phyloP scores from a whole-genome alignment of 2,113 vertebrate genomes.

The Neomonachus schauinslandi region DNA sequence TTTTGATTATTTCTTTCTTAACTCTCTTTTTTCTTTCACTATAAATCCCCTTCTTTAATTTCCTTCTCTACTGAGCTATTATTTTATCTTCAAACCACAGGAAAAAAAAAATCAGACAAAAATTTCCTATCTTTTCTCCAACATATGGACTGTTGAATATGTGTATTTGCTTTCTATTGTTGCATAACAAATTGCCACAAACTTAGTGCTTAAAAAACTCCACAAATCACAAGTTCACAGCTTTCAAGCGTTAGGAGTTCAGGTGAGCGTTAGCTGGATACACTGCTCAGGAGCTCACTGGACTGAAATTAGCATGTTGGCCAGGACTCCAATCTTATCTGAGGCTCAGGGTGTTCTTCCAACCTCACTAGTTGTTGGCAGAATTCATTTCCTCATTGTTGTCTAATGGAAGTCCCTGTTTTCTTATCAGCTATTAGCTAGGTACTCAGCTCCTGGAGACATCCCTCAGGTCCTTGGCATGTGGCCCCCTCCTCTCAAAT shows the following conservation, averaged over 20 bases:
- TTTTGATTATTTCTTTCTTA: background rate
- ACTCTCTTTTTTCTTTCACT: background rate
- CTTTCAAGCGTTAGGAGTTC: background rate
- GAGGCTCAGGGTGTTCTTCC: background rate
- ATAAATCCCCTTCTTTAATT: background rate
- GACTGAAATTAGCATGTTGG: background rate
- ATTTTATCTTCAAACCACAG: background rate
- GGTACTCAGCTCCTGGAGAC: background rate
- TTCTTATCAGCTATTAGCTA: background rate
- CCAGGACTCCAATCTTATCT: background rate
- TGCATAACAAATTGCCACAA: background rate
- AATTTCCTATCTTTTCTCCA: background rate
- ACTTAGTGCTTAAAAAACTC: background rate
- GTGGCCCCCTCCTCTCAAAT: background rate
- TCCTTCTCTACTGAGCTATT: background rate
- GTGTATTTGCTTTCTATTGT: background rate
- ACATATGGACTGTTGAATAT: background rate
- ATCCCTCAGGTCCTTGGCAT: background rate
- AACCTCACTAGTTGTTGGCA: background rate
- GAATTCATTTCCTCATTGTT: background rate
- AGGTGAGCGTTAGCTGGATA: background rate
- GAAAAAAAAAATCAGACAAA: background rate
- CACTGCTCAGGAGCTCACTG: background rate
- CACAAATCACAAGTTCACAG: background rate
- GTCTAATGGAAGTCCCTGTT: background rate